Evolutionary conservation across 1,140 invertebrate species (phyloP), one percentile per base, ranked within the genome.

Genomic region (Drosophila oshimai): DNA sequence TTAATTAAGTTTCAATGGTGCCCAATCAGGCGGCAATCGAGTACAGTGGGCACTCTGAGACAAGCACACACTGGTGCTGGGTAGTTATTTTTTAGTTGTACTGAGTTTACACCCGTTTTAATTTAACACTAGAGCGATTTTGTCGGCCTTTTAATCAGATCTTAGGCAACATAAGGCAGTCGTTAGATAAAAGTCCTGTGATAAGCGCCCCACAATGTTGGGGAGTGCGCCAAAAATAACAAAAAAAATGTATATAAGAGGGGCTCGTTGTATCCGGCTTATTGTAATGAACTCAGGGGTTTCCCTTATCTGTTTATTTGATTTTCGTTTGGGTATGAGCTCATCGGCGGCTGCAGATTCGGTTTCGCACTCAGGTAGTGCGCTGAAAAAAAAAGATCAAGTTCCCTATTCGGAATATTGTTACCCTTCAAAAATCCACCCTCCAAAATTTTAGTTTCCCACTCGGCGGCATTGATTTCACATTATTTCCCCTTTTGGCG

Each of bases 41-140:
- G 26, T 53, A 73, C 57, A 73, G 68, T 72, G 41, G 28, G 26
- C 13, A 9, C 42, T 69, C 24, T 9, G 1, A 7, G 28, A 4
- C 6, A 15, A 29, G 24, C 10, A n/a, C 6, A 2, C 12, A 17
- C n/a, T 31, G 4, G 1, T 9, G 15, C 9, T 22, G 17, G 12
- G 7, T 39, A 26, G 15, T 29, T 41, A 0, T 7, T 18, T 7
- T 18, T 12, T 4, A 7, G 17, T 44, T 17, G n/a, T 69, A 3
- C 1, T 1, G 15, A 24, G 22, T 34, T 37, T 41, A 26, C 28
- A 17, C 26, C 50, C 26, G 34, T 69, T 57, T 61, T 73, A 86
- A 86, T 86, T 86, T 86, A 86, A 86, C 80, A 86, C 67, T 76
- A 86, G 76, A 86, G 12, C 80, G 80, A 87, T 87, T 86, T 87